Evolutionary conservation across 2,888 invertebrate species (phyloP), one percentile per base, ranked within the genome.

Genomic region (Dorcus hopei): DNA sequence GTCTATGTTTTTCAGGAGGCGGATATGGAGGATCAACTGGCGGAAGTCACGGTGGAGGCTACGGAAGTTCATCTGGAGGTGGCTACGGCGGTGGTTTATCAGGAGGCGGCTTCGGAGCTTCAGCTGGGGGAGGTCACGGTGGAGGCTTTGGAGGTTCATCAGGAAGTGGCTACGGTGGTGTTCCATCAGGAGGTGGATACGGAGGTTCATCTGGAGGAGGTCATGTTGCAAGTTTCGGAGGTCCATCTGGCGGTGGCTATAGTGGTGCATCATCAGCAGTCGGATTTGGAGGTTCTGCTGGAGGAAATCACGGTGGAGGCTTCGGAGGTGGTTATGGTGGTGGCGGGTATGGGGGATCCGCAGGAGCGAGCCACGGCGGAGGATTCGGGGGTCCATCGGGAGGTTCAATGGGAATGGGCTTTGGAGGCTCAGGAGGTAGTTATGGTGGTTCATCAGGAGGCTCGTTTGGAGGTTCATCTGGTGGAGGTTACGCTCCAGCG

Each of bases 11-110:
- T 33, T 33, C 26, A 33, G 26, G 26, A 33, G 26, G 26, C 26
- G 26, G 26, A 33, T 33, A 33, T 33, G 26, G 26, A 33, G 26
- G 26, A 33, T 33, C 26, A 33, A 1, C 26, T 6, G 5, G 52
- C 9, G 52, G 52, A 47, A n/a, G 33, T 52, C 23, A 14, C 5
- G 41, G 33, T 9, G 56, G 52, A 16, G 47, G 41, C 33, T 48
- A 43, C 8, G 54, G 42, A 16, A 3, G 9, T 39, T 6, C 26
- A 8, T 11, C 42, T 6, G 42, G 42, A 11, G 42, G 42, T 9
- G 42, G 11, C 1, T 42, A 42, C 14, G 9, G 9, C 1, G 42
- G 52, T 6, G 52, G 52, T 8, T 4, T n/a, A 48, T 16, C n/a
- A 23, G n/a, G 16, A 26, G 49, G 26, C 33, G 3, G 19, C 3